phyloP scores from a whole-genome alignment of 2,113 vertebrate species.

The Nesoenas mayeri region DNA sequence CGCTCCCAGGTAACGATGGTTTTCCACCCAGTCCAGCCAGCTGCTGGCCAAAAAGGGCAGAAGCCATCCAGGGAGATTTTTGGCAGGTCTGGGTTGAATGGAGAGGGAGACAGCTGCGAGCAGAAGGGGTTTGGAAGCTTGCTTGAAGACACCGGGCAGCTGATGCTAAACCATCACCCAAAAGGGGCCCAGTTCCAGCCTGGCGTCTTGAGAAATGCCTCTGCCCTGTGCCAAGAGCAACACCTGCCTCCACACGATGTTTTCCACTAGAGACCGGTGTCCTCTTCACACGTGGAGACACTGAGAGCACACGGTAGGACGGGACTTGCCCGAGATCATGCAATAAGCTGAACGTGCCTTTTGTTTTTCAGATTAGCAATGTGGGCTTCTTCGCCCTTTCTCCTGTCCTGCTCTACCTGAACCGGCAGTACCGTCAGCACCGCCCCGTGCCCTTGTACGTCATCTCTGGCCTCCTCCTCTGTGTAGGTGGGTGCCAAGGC shows the following conservation, averaged over 20 bases:
- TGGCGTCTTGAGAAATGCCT: neutral
- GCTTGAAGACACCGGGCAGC: neutral
- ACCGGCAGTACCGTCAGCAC: slow-evolving; percentile 83
- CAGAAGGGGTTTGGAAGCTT: neutral
- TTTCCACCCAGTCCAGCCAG: neutral
- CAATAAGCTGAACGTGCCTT: neutral
- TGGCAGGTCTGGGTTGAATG: neutral
- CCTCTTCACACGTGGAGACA: neutral
- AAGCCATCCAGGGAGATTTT: neutral
- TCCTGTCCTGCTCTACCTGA: slow-evolving; percentile 86
- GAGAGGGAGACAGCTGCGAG: neutral
- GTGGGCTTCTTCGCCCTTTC: slow-evolving; percentile 87
- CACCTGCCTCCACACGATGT: accelerated
- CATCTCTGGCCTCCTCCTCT: slow-evolving; percentile 79
- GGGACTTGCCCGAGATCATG: neutral
- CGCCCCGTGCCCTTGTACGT: slow-evolving; percentile 76
- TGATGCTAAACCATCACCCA: neutral
- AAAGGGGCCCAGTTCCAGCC: neutral
- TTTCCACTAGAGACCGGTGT: neutral
- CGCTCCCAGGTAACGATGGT: too few relatives aligned
- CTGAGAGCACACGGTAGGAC: neutral
- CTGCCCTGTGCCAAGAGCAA: neutral
- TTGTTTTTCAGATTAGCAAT: slow-evolving; percentile 86
- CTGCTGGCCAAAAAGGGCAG: neutral
- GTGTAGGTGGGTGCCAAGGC: slow-evolving; percentile 78